phyloP scores from a whole-genome alignment of 2,113 vertebrate species.

The Labeo catla region DNA sequence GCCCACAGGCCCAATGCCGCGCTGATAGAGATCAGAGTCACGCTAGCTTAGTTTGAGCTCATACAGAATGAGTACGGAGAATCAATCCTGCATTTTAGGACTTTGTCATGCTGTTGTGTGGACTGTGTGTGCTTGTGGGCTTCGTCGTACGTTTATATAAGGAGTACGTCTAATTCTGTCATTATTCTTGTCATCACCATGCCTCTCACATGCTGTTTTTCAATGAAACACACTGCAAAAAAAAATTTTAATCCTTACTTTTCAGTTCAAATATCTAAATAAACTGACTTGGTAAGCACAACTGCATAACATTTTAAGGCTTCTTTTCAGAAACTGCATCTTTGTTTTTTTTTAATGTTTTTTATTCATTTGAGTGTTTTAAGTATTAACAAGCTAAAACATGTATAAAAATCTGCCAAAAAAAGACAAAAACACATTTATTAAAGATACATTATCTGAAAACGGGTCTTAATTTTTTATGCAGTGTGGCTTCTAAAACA shows the following conservation, averaged over 20 bases:
- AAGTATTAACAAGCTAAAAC: neutral
- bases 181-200: neutral
- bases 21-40: constrained; percentile 39
- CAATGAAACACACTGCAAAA: neutral
- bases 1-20: constrained; percentile 11
- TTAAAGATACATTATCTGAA: neutral
- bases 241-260: neutral
- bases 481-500: neutral
- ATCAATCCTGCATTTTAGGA: constrained; percentile 28
- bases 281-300: neutral
- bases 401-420: neutral
- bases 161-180: neutral
- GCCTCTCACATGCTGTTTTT: constrained; percentile 9
- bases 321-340: neutral
- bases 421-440: neutral
- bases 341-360: neutral
- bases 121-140: neutral
- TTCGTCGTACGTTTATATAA: neutral
- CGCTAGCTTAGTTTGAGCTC: constrained; percentile 41
- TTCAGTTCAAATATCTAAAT: neutral
- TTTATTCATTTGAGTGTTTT: neutral
- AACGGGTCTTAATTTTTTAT: neutral
- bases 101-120: neutral
- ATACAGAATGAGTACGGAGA: constrained; percentile 32
- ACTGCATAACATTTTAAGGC: neutral